Percentiles rank a stretch among this genome's conserved stretches.
These are phyloP conservation scores for Anhinga anhinga DNA, from an alignment of 2,113 vertebrate species.

Conservation along the genomic window DNA sequence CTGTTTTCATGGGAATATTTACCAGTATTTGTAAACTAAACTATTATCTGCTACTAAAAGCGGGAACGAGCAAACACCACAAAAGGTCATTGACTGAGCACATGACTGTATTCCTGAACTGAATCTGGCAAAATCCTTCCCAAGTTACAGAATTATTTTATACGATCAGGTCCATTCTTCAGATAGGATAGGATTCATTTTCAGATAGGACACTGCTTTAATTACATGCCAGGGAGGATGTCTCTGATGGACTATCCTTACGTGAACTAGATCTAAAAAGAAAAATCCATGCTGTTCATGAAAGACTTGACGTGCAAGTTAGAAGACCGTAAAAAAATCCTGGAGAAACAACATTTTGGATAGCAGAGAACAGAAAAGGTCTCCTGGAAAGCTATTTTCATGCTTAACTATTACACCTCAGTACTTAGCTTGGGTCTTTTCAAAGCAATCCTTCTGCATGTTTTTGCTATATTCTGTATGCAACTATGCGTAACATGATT, in stretches of 20 bases:
- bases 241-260: conserved; percentile 24
- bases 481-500: not conserved
- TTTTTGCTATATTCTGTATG: not conserved
- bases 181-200: not conserved
- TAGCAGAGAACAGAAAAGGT: not conserved
- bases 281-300: not conserved
- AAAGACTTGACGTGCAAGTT: not conserved
- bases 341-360: not conserved
- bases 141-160: not conserved
- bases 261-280: not conserved
- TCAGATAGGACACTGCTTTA: not conserved
- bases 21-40: not conserved
- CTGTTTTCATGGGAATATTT: not conserved
- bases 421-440: not conserved
- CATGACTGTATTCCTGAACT: not conserved
- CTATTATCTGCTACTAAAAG: not conserved
- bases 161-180: not conserved
- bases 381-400: not conserved
- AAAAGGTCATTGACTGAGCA: not conserved
- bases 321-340: not conserved
- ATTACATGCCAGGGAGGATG: conserved; percentile 28
- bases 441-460: not conserved
- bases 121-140: not conserved
- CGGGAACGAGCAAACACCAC: not conserved
- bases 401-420: not conserved